Evolutionary conservation across 2,113 vertebrate species (phyloP), one percentile per base, ranked within the genome.

Genomic region (Argyrosomus japonicus): DNA sequence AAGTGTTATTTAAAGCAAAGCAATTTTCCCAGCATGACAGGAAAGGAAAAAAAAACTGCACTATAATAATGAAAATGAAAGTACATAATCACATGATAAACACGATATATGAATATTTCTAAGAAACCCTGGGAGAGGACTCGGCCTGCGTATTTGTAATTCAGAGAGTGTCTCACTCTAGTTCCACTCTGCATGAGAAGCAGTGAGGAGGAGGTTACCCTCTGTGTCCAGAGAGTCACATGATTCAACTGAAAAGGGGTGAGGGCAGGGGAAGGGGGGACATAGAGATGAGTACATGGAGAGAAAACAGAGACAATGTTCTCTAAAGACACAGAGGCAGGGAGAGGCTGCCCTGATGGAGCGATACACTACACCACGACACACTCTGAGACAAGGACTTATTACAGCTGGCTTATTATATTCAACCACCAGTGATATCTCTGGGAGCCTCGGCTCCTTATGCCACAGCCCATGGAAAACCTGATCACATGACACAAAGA

Each of bases 211-310:
- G 84, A 85, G 87, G 87, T 90, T 83, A 85, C 86, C 79, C 89
- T 79, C 85, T 84, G 88, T 87, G 81, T 89, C 86, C 86, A 77
- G 71, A 73, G 53, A 84, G 87, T 92, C 93, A 91, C 87, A 82
- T 91, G 89, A 92, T 81, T 73, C 47, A 15, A 79, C 67, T 58
- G 74, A 83, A 40, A 40, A 79, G 81, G 67, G 71, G 68, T 43
- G 75, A 62, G 19, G 27, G 77, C 25, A 69, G 40, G 18, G 56
- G 47, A 45, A 5, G 32, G 54, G 12, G 81, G 61, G 17, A 56
- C 47, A 53, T 32, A 58, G 76, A 74, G 76, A 75, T 40, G 74
- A 60, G 63, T 78, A 79, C 63, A 81, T 50, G 29, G 72, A 82
- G 73, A 76, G 74, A 85, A 82, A 88, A 77, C 88, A 89, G 75